A percentile compares a stretch with the other conserved stretches of the same genome.
These are phyloP conservation scores for Caenorhabditis briggsae DNA, from an alignment of 1,140 invertebrate species.

Conservation along the genomic window DNA sequence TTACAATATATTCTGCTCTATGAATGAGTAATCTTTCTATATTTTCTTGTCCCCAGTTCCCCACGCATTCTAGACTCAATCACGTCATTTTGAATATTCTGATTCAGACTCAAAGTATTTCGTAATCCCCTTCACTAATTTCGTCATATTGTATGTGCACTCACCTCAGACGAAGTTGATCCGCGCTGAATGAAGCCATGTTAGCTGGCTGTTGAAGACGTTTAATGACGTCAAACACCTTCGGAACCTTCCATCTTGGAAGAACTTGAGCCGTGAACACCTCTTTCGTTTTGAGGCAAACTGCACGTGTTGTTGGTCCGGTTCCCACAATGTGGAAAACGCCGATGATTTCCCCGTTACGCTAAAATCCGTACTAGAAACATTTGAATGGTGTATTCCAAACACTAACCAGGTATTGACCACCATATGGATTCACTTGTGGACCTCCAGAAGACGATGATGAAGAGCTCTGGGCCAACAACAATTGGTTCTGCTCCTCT, in stretches of 20 bases:
- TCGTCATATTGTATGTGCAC: conserved; percentile 13
- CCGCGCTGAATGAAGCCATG: background rate
- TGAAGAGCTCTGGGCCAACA: background rate
- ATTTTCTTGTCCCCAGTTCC: too few species aligned
- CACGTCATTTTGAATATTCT: background rate
- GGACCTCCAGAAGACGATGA: background rate
- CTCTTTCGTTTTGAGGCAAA: conserved; percentile 24
- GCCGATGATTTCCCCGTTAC: conserved; percentile 24
- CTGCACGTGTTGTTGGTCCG: background rate
- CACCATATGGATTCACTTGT: conserved; percentile 6
- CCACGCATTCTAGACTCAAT: background rate
- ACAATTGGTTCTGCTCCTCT: conserved; percentile 10
- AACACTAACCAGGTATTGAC: background rate
- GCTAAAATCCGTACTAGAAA: too few species aligned
- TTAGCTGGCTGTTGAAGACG: background rate
- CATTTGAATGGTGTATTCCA: background rate
- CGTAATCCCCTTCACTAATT: background rate
- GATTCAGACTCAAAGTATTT: background rate
- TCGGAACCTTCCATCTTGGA: conserved; percentile 15
- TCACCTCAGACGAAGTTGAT: conserved; percentile 39
- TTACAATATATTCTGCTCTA: too few species aligned
- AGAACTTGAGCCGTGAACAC: conserved; percentile 28
- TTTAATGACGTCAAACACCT: conserved; percentile 46
- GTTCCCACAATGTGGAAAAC: conserved; percentile 7
- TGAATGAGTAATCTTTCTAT: too few species aligned